Evolutionary conservation across 2,888 invertebrate genomes (phyloP).

Genomic region (Homarus gammarus): DNA sequence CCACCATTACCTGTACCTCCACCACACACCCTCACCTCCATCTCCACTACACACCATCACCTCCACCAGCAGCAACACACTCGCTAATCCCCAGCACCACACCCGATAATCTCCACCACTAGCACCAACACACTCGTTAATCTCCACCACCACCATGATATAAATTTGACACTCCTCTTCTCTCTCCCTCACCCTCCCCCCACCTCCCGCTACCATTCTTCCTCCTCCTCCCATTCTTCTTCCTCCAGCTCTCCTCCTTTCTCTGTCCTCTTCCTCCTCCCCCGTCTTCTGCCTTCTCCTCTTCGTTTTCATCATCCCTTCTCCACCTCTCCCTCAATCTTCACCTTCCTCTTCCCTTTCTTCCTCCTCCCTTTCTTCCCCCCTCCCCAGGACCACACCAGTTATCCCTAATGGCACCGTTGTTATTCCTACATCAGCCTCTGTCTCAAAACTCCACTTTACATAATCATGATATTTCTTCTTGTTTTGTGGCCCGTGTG

Average conservation of each 20-base stretch:
- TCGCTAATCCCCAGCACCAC: no score
- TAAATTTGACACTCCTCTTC: neutral
- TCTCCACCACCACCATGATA: no score
- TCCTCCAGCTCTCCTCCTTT: neutral
- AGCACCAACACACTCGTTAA: no score
- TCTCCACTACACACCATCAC: no score
- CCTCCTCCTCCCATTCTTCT: neutral
- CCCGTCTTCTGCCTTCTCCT: neutral
- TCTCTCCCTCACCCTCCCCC: neutral
- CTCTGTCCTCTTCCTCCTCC: neutral
- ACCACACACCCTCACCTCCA: no score
- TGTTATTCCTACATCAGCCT: constrained; percentile 7
- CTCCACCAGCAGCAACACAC: no score
- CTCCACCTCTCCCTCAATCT: neutral
- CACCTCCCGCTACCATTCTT: neutral
- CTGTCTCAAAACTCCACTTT: neutral
- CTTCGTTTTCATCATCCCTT: neutral
- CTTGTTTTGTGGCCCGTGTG: neutral
- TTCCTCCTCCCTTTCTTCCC: neutral
- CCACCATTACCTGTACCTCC: no score
- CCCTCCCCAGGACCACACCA: neutral
- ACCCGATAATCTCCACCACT: no score
- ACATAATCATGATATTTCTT: constrained; percentile 16
- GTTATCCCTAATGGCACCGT: neutral
- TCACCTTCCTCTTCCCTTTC: neutral